Conservation (phyloP, 2,888 invertebrate species). For the Heliconius cydno region DNA sequence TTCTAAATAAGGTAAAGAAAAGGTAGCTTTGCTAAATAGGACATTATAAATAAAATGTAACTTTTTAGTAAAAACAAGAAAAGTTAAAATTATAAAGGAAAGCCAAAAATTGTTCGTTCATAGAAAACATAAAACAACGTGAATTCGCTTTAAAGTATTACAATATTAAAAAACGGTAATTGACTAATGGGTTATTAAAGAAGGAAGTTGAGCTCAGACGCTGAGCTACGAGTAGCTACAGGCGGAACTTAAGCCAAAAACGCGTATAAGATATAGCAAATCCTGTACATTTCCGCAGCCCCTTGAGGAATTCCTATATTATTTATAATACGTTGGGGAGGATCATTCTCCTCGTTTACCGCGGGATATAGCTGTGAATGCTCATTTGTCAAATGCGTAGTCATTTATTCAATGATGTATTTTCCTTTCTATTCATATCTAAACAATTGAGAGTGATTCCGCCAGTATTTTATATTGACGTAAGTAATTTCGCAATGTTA, state of each 20-base stretch:
- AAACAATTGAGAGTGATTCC: constrained; percentile 50
- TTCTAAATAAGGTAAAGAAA: neutral
- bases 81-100: neutral
- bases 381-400: constrained; percentile 82
- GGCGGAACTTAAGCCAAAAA: constrained; percentile 34
- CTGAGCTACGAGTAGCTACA: neutral
- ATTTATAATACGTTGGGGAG: constrained; percentile 80
- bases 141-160: neutral
- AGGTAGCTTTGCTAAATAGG: neutral
- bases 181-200: constrained; percentile 4
- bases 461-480: constrained; percentile 42
- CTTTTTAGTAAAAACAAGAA: neutral
- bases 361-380: constrained; percentile 78
- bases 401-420: constrained; percentile 80
- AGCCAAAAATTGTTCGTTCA: neutral
- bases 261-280: constrained; percentile 66
- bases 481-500: constrained; percentile 24
- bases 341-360: constrained; percentile 79
- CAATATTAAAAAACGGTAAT: neutral
- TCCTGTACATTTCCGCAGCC: constrained; percentile 72
- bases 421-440: constrained; percentile 57
- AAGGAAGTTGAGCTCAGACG: neutral
- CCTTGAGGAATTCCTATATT: constrained; percentile 74
- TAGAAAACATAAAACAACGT: neutral
- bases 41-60: neutral